Base-by-base conservation (phyloP, 2,888 invertebrate species). In the Chrysodeixis includens region DNA sequence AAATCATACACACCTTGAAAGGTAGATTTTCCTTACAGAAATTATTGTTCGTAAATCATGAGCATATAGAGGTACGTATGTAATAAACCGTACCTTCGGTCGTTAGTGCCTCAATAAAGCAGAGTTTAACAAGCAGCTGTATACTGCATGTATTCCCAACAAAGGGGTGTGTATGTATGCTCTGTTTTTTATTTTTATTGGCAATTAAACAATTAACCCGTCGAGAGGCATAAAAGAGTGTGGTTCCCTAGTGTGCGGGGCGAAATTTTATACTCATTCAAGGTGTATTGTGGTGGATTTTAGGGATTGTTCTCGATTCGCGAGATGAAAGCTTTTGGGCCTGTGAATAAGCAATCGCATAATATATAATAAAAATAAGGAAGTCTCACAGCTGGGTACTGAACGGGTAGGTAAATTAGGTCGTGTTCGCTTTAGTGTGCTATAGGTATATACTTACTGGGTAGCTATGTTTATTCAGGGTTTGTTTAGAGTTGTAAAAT, bases 151-250 rank as follows among this genome's bases (percentile, higher is more conserved):
- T 77, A 76, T 40, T 65, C 64, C 62, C 46, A 69, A 83, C 2
- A 82, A 83, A 86, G 73, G 71, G 69, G 61, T 67, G 74, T 80
- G 83, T 88, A 85, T 86, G 83, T 88, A 85, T 86, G 88, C 83
- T 85, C 81, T 88, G 86, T 90, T 94, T 86, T 92, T 94, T 91
- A 90, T 92, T 95, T 92, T 95, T 94, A 94, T 94, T 94, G 91
- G 89, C 92, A 92, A 95, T 95, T 94, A 94, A 92, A 94, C 94
- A 95, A 94, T 94, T 94, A 94, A 91, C 90, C 92, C 90, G 88
- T 91, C 90, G 89, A 86, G 85, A 74, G 78, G 85, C 82, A 93
- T 89, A 94, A 93, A 90, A 84, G 88, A 81, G 77, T 84, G 71
- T 81, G 82, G 83, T 80, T 86, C 90, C 90, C 91, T 85, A 87